A percentile compares a stretch with the other conserved stretches of the same genome.
Evolutionary conservation across 1,140 invertebrate species (phyloP).

Genomic region (Heterodera carotae): DNA sequence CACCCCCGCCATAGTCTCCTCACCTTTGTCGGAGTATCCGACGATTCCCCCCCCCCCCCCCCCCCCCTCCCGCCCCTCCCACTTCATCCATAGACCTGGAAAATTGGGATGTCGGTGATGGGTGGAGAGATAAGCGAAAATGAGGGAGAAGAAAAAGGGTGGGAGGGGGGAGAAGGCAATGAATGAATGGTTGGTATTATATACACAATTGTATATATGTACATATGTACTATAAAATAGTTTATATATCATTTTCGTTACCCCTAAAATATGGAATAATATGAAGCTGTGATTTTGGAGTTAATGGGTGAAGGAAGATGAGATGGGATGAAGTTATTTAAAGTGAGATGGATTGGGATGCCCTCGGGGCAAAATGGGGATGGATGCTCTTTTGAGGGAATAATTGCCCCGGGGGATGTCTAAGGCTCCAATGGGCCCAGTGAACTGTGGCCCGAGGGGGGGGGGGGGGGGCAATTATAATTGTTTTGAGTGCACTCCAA

Average conservation of each 20-base stretch:
- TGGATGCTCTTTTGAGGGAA: background rate
- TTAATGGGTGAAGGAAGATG: background rate
- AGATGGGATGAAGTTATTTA: background rate
- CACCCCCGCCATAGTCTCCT: too few relatives aligned
- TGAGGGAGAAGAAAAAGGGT: conserved; percentile 15
- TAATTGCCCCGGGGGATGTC: background rate
- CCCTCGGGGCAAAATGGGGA: background rate
- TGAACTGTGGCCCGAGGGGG: background rate
- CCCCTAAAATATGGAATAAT: too few relatives aligned
- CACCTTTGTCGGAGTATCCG: conserved; percentile 11
- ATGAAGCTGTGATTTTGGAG: background rate
- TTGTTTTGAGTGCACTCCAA: background rate
- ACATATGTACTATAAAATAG: too few relatives aligned
- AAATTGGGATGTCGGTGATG: background rate
- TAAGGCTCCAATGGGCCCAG: background rate
- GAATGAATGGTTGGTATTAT: too few relatives aligned
- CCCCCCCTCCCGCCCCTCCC: background rate
- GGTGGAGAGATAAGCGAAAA: conserved; percentile 24
- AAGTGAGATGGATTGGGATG: too few relatives aligned
- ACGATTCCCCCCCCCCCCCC: background rate
- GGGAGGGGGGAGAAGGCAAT: conserved; percentile 3
- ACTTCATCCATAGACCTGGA: background rate
- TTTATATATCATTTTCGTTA: too few relatives aligned
- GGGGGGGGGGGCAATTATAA: background rate
- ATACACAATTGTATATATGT: too few relatives aligned